These are phyloP conservation scores for Drosophila sordidapex DNA, from an alignment of 2,888 invertebrate species.

Conservation along the genomic window DNA sequence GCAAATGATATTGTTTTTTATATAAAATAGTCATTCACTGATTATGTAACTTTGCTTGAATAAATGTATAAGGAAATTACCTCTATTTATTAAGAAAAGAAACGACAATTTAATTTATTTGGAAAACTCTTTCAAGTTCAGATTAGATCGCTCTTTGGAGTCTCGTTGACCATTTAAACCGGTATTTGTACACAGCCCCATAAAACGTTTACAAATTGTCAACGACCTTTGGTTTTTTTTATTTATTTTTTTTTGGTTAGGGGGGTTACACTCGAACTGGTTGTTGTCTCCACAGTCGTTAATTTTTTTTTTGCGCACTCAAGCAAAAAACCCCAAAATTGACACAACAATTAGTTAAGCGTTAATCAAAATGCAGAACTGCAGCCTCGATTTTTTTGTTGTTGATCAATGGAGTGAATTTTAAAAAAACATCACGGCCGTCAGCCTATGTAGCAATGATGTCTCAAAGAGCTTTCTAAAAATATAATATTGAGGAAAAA, in stretches of 20 bases:
- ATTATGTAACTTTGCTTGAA: constrained; percentile 12
- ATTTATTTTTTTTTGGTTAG: constrained; percentile 2
- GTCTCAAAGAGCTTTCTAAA: constrained; percentile 52
- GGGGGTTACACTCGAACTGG: constrained; percentile 49
- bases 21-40: constrained; percentile 9
- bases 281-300: constrained; percentile 59
- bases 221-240: constrained; percentile 40
- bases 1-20: constrained; percentile 18
- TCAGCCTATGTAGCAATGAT: constrained; percentile 31
- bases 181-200: constrained; percentile 14
- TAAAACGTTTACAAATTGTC: constrained; percentile 12
- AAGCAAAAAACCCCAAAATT: constrained; percentile 50
- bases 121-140: constrained; percentile 9
- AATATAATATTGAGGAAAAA: constrained; percentile 19
- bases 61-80: constrained; percentile 9
- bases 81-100: not conserved
- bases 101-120: not conserved
- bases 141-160: constrained; percentile 1
- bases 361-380: constrained; percentile 69
- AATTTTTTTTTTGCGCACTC: constrained; percentile 49
- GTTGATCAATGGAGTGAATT: constrained; percentile 40
- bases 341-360: constrained; percentile 66
- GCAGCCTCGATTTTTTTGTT: constrained; percentile 27
- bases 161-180: constrained; percentile 22
- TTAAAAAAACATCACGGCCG: constrained; percentile 41